Evolutionary conservation across 92 coral and sea anemone genomes (phyloP), one percentile per base, ranked within the genome.

Genomic region (Paramuricea clavata): DNA sequence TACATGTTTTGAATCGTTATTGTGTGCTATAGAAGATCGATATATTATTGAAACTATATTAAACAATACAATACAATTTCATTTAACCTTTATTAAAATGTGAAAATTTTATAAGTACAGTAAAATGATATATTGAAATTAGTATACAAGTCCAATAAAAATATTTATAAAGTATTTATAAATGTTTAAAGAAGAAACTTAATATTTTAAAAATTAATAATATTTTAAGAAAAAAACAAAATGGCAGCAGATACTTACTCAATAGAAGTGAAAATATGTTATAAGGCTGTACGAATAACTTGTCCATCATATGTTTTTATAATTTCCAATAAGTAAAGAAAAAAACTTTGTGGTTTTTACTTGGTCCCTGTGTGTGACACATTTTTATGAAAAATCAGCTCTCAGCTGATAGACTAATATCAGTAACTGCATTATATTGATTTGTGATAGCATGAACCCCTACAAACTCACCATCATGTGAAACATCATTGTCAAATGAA

Each of bases 381-480:
- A 57, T 57, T 2, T 57, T 57, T 57, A 22, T 23, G 25, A 57
- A 57, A 57, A 57, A 57, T 57, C 26, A 57, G 65, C 65, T 57
- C 65, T 57, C 65, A 57, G 65, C 19, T 57, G 65, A 57, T 57
- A 57, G 65, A 57, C 65, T 57, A 57, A 2, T 54, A 54, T n/a
- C n/a, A n/a, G n/a, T n/a, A n/a, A n/a, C n/a, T n/a, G n/a, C n/a
- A n/a, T n/a, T n/a, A n/a, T n/a, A n/a, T n/a, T n/a, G n/a, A n/a
- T n/a, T n/a, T n/a, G n/a, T n/a, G n/a, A n/a, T n/a, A n/a, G n/a
- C n/a, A n/a, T n/a, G n/a, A n/a, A n/a, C n/a, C n/a, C n/a, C n/a
- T n/a, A n/a, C n/a, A n/a, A n/a, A n/a, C n/a, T n/a, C n/a, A n/a
- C n/a, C n/a, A n/a, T n/a, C n/a, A n/a, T n/a, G n/a, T n/a, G n/a